Conservation (phyloP, 2,888 invertebrate genomes). For the Lithosia quadra region DNA sequence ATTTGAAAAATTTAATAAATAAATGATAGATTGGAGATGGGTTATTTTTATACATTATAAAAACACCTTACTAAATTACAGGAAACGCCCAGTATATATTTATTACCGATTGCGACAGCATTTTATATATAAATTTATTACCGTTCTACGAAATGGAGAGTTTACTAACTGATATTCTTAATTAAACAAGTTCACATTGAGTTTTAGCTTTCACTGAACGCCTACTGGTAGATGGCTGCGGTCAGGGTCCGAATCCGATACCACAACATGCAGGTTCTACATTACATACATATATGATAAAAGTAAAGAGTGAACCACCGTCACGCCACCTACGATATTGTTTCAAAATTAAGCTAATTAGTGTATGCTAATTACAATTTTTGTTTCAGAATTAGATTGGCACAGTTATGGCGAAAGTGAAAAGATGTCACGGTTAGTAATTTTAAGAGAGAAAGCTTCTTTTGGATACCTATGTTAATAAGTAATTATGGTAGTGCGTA, state of each 20-base stretch:
- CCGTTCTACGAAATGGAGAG: conserved; percentile 67
- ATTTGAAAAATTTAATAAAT: background rate
- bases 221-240: conserved; percentile 58
- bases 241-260: conserved; percentile 37
- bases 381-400: conserved; percentile 78
- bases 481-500: conserved; percentile 49
- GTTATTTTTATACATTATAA: background rate
- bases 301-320: conserved; percentile 45
- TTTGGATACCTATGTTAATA: conserved; percentile 61
- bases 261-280: conserved; percentile 58
- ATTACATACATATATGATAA: conserved; percentile 48
- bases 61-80: background rate
- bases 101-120: conserved; percentile 24
- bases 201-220: conserved; percentile 75
- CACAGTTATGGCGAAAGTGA: conserved; percentile 80
- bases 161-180: conserved; percentile 67
- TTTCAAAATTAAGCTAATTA: conserved; percentile 69
- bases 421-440: conserved; percentile 81
- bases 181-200: conserved; percentile 63
- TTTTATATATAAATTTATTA: conserved; percentile 28
- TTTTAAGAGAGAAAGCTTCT: conserved; percentile 79
- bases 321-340: conserved; percentile 34
- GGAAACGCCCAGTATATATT: conserved; percentile 10
- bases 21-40: background rate
- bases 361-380: conserved; percentile 69